A percentile compares a stretch with the other conserved stretches of the same genome.
Evolutionary conservation across 2,113 vertebrate genomes (phyloP).

Genomic region (Mellivora capensis): DNA sequence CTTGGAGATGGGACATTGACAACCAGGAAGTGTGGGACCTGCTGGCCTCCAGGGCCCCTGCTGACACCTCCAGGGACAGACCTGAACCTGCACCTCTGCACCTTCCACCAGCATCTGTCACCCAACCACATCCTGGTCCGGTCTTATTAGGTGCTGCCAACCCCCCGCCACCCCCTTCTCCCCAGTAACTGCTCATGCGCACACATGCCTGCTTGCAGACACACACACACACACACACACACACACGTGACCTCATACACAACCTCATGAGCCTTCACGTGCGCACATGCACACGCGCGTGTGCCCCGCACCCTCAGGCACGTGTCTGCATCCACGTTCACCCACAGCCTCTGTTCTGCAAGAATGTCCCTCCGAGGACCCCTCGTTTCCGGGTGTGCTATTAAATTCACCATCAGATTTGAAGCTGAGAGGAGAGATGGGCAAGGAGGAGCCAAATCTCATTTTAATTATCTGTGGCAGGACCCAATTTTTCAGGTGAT

Average conservation of each 20-base stretch:
- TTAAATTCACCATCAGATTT: conserved; percentile 69
- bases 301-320: rapidly evolving
- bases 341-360: not conserved
- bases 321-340: not conserved
- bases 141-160: not conserved
- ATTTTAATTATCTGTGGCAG: conserved; percentile 77
- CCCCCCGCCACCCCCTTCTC: no score
- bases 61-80: not conserved
- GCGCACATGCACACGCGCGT: rapidly evolving
- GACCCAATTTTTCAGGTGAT: conserved; percentile 79
- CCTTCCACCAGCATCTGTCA: not conserved
- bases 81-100: no score
- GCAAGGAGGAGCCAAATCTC: conserved; percentile 69
- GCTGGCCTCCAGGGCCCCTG: not conserved
- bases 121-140: not conserved
- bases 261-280: rapidly evolving
- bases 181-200: not conserved
- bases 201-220: not conserved
- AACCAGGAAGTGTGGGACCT: not conserved
- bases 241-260: not conserved
- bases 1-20: not conserved
- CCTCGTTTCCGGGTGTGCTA: conserved; percentile 17
- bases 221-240: rapidly evolving
- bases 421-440: conserved; percentile 54
- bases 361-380: no score